Base-by-base conservation (phyloP, 1,140 invertebrate genomes). In the Zaprionus africanus region DNA sequence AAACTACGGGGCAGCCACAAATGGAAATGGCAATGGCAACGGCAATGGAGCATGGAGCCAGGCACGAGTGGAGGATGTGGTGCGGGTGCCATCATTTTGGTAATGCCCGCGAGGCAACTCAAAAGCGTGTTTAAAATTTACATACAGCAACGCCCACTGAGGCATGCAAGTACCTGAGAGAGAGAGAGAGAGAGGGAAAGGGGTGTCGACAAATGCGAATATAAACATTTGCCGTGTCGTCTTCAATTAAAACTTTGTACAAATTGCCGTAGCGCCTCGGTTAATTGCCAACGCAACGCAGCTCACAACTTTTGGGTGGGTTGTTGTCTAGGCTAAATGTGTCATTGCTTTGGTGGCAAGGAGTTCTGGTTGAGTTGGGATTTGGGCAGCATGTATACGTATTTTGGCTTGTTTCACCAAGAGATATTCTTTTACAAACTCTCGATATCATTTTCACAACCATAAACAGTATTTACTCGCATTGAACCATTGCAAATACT, bases 221-320 rank as follows among this genome's bases (percentile, higher is more conserved):
- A 63, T 76, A 68, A 57, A 75, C 74, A 77, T 70, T 71, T 76
- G 61, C 65, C 80, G 76, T 86, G 83, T 87, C 78, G 85, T 76
- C 81, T 84, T 90, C 84, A 88, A 88, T 88, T 88, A 90, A 88
- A 88, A 88, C 67, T 88, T 88, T 88, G 74, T 76, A 81, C 85
- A 90, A 90, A 81, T 87, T 87, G 84, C 80, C 15, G 66, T 69
- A 72, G 82, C 69, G 79, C 65, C 71, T 77, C 77, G 78, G 77
- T 88, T 83, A 87, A 87, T 87, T 87, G 82, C 68, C 67, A 64
- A 24, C 19, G 38, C 31, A 34, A 41, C 13, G n/a, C 41, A 49
- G 63, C 62, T 26, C 46, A 38, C 70, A 85, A 68, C 62, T 71
- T 72, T 76, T 43, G 53, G 24, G 19, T 15, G 62, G 28, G 53